phyloP scores from a whole-genome alignment of 2,113 vertebrate genomes.

The Gobiocypris rarus region DNA sequence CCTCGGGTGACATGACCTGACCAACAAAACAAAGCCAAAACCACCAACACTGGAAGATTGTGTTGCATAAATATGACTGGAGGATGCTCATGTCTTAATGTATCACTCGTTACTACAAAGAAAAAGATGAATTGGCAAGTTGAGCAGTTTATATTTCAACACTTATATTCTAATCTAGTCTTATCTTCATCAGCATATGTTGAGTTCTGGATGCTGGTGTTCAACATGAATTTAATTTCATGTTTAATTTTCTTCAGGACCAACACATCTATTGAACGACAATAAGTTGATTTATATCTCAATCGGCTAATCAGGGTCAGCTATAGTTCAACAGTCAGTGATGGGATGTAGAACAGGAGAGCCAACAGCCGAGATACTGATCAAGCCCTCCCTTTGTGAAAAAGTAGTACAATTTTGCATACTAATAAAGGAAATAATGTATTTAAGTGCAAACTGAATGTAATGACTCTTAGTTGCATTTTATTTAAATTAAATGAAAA shows the following conservation, averaged over 20 bases:
- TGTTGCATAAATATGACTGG: slow-evolving; percentile 11
- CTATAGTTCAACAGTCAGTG: background rate
- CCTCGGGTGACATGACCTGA: background rate
- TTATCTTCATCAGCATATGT: background rate
- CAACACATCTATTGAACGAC: background rate
- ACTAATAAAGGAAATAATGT: too few relatives aligned
- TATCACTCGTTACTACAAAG: background rate
- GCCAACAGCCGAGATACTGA: background rate
- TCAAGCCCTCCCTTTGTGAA: background rate
- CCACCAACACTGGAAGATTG: background rate
- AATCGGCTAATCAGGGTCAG: background rate
- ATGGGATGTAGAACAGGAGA: too few relatives aligned
- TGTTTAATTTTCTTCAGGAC: background rate
- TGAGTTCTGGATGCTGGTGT: background rate
- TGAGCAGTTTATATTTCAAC: background rate
- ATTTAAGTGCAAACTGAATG: too few relatives aligned
- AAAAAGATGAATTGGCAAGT: background rate
- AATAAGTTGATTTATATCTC: background rate
- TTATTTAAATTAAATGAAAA: too few relatives aligned
- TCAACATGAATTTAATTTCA: slow-evolving; percentile 20
- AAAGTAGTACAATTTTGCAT: too few relatives aligned
- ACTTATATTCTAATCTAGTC: background rate
- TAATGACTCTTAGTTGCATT: too few relatives aligned
- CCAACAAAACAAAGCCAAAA: background rate
- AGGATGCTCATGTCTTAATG: background rate